Evolutionary conservation across 37 sponge, comb jelly and placozoan genomes (phyloP).

Genomic region (Mnemiopsis leidyi): DNA sequence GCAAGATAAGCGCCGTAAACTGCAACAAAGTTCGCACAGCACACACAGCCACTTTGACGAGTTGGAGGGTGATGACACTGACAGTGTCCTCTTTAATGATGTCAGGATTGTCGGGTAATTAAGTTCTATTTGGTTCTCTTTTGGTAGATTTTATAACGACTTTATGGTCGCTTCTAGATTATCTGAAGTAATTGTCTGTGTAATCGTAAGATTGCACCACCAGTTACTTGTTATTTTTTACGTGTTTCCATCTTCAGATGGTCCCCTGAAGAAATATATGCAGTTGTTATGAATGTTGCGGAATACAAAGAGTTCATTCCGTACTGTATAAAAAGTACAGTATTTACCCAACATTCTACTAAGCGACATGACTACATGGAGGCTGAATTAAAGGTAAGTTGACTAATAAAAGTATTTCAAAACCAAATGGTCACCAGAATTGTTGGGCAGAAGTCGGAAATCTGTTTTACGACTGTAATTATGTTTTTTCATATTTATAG

Average conservation of each 20-base stretch:
- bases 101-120: conserved; percentile 20
- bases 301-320: conserved; percentile 64
- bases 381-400: conserved; percentile 57
- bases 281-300: conserved; percentile 46
- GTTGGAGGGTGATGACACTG: conserved; percentile 5
- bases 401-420: too few relatives aligned
- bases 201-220: too few relatives aligned
- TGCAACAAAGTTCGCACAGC: conserved; percentile 44
- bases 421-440: too few relatives aligned
- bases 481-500: too few relatives aligned
- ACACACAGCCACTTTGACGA: conserved; percentile 33
- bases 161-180: too few relatives aligned
- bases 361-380: conserved; percentile 39
- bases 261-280: conserved; percentile 56
- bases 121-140: too few relatives aligned
- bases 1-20: conserved; percentile 41
- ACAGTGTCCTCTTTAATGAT: not conserved
- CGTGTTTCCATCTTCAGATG: conserved; percentile 6
- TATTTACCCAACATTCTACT: not conserved
- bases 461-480: too few relatives aligned
- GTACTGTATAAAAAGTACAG: conserved; percentile 24
- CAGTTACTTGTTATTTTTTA: too few relatives aligned
- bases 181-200: too few relatives aligned
- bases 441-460: too few relatives aligned
- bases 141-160: too few relatives aligned